Conservation (phyloP, 2,797 vertebrate genomes). For the Sarcoramphus papa region DNA sequence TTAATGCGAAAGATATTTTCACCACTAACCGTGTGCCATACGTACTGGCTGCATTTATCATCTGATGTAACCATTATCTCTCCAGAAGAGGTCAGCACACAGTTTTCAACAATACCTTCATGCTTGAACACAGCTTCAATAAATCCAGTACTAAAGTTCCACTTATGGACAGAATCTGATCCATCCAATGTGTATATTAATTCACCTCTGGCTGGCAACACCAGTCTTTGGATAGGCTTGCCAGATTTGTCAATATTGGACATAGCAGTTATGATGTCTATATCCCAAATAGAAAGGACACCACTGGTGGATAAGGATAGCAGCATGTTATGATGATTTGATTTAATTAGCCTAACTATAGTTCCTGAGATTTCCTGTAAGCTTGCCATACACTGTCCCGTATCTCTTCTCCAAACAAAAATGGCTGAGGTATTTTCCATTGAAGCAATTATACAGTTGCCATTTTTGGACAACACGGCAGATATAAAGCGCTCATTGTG, state of each 20-base stretch:
- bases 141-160: slow-evolving; percentile 97
- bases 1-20: slow-evolving; percentile 98
- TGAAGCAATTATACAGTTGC: slow-evolving; percentile 96
- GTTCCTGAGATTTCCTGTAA: slow-evolving; percentile 97
- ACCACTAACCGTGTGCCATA: slow-evolving; percentile 92
- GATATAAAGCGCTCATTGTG: slow-evolving; percentile 92
- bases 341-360: slow-evolving; percentile 96
- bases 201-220: slow-evolving; percentile 92
- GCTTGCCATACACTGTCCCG: slow-evolving; percentile 97
- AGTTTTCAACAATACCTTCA: slow-evolving; percentile 93
- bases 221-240: slow-evolving; percentile 89
- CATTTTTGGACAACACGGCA: slow-evolving; percentile 93
- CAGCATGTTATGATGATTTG: slow-evolving; percentile 93
- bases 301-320: slow-evolving; percentile 96
- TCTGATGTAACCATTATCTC: slow-evolving; percentile 97
- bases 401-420: slow-evolving; percentile 98
- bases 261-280: slow-evolving; percentile 99
- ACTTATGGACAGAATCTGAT: slow-evolving; percentile 94
- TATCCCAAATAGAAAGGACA: slow-evolving; percentile 98
- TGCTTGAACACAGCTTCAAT: slow-evolving; percentile 97
- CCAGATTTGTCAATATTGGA: slow-evolving; percentile 99
- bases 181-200: slow-evolving; percentile 95
- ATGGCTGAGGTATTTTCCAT: slow-evolving; percentile 99
- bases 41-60: slow-evolving; percentile 95
- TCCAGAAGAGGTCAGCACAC: slow-evolving; percentile 91